Conservation (phyloP, 2,888 invertebrate species). For the Synanthedon andrenaeformis region DNA sequence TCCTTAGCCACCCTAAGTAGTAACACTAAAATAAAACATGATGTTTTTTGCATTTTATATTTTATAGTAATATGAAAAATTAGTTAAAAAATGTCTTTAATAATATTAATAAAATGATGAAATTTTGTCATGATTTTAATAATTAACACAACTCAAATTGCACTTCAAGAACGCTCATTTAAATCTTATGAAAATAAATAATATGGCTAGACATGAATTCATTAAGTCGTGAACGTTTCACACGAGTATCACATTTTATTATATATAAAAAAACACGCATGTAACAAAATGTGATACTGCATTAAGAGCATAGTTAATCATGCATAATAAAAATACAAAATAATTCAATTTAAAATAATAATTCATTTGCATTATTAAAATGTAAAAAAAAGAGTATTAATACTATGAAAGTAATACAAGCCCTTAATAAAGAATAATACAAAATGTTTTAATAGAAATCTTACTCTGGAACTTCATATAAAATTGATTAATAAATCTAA, state of each 20-base stretch:
- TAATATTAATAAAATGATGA: conserved; percentile 44
- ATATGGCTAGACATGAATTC: background rate
- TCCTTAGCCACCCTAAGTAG: too few relatives aligned
- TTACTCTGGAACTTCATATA: conserved; percentile 49
- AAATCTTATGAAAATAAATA: conserved; percentile 1
- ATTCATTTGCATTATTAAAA: conserved; percentile 27
- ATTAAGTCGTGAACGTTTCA: background rate
- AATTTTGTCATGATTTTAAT: conserved; percentile 37
- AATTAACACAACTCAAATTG: background rate
- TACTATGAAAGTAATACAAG: conserved; percentile 62
- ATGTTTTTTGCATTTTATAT: conserved; percentile 50
- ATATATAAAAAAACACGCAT: too few relatives aligned
- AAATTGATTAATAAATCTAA: conserved; percentile 41
- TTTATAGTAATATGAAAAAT: conserved; percentile 55
- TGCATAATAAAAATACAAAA: conserved; percentile 4
- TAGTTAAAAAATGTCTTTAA: conserved; percentile 61
- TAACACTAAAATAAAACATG: conserved; percentile 13
- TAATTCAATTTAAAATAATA: conserved; percentile 14
- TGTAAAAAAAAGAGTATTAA: conserved; percentile 33
- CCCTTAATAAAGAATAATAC: conserved; percentile 35
- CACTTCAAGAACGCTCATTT: background rate
- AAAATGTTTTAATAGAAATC: conserved; percentile 50
- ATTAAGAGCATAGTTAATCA: conserved; percentile 8
- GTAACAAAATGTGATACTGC: background rate
- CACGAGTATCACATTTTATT: too few relatives aligned